A percentile compares a stretch with the other conserved stretches of the same genome.
Evolutionary conservation across 2,797 vertebrate species (phyloP).

Genomic region (Microctenopoma steveboyesi): DNA sequence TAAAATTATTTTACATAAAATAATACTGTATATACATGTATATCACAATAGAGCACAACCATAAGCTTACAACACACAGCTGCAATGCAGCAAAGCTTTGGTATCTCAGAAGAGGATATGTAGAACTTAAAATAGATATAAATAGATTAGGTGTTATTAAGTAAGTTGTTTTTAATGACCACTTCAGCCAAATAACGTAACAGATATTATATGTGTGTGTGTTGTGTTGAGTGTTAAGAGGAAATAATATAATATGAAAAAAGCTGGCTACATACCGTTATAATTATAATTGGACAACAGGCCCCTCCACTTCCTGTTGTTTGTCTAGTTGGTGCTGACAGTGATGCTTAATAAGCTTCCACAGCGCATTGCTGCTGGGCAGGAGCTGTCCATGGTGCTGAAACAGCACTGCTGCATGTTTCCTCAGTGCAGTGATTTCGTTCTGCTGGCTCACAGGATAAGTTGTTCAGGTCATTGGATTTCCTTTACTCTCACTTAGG

Average conservation of each 20-base stretch:
- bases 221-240: background rate
- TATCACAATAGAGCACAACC: too few relatives aligned
- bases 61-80: too few relatives aligned
- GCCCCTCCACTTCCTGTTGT: slow-evolving; percentile 21
- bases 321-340: slow-evolving; percentile 35
- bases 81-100: too few relatives aligned
- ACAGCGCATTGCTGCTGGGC: slow-evolving; percentile 14
- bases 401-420: slow-evolving; percentile 47
- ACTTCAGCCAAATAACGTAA: background rate
- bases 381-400: slow-evolving; percentile 65
- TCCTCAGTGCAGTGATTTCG: slow-evolving; percentile 33
- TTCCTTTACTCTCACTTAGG: slow-evolving; percentile 10
- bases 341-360: slow-evolving; percentile 27
- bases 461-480: slow-evolving; percentile 28
- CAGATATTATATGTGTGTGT: background rate
- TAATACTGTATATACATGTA: background rate
- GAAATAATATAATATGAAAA: background rate
- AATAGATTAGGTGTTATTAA: background rate
- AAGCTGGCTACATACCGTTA: background rate
- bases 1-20: background rate
- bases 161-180: background rate
- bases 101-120: background rate
- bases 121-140: background rate
- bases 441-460: slow-evolving; percentile 30
- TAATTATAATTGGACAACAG: slow-evolving; percentile 7